A percentile compares a stretch with the other conserved stretches of the same genome.
phyloP scores from a whole-genome alignment of 1,140 invertebrate genomes.

The Drosophila neocordata region DNA sequence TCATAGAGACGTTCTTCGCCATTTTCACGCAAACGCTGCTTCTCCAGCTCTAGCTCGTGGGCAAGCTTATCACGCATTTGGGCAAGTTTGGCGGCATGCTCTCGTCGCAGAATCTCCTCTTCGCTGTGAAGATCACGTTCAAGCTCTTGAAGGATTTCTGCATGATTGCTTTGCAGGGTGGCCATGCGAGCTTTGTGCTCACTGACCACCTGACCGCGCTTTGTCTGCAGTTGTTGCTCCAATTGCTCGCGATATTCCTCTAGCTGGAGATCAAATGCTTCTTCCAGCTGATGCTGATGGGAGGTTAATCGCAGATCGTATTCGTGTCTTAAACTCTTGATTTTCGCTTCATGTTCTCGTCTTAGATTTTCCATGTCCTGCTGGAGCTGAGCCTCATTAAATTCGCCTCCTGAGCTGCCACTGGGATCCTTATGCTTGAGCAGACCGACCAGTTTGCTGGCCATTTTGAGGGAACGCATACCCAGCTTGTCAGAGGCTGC shows the following conservation, averaged over 20 bases:
- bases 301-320: slow-evolving; percentile 84
- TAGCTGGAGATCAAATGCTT: slow-evolving; percentile 82
- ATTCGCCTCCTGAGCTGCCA: neutral
- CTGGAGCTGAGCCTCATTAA: slow-evolving; percentile 58
- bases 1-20: slow-evolving; percentile 85
- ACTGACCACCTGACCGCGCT: slow-evolving; percentile 82
- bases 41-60: slow-evolving; percentile 85
- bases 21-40: slow-evolving; percentile 79
- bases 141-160: slow-evolving; percentile 84
- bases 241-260: slow-evolving; percentile 63
- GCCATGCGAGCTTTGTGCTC: slow-evolving; percentile 84
- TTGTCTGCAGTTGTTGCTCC: slow-evolving; percentile 83
- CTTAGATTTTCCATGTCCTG: slow-evolving; percentile 71
- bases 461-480: slow-evolving; percentile 54
- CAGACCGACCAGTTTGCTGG: slow-evolving; percentile 60
- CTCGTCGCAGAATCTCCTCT: slow-evolving; percentile 85
- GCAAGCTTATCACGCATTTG: slow-evolving; percentile 86
- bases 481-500: slow-evolving; percentile 42
- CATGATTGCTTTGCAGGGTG: slow-evolving; percentile 84
- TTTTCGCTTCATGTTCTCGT: slow-evolving; percentile 82
- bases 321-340: slow-evolving; percentile 83
- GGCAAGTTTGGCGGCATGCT: slow-evolving; percentile 86
- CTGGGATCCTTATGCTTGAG: slow-evolving; percentile 47
- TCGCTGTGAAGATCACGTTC: slow-evolving; percentile 86
- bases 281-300: slow-evolving; percentile 84